These are phyloP conservation scores for Aricia agestis DNA, from an alignment of 1,140 invertebrate genomes.

Conservation along the genomic window DNA sequence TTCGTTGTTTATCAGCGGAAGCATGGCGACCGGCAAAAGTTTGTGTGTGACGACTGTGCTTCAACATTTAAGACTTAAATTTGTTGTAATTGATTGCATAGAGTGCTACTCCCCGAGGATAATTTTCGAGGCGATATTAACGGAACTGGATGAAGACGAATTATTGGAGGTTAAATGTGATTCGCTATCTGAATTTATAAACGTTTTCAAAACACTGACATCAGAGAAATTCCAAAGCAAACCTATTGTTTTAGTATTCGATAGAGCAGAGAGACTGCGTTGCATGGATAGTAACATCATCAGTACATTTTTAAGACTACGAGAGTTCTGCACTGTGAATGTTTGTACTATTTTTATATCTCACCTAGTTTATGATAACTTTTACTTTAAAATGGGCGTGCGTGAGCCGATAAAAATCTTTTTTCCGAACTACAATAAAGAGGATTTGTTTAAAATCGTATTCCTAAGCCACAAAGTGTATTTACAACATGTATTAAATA, in stretches of 20 bases:
- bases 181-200: conserved; percentile 84
- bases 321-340: conserved; percentile 84
- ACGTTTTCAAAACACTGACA: conserved; percentile 71
- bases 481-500: conserved; percentile 45
- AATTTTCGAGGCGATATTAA: conserved; percentile 86
- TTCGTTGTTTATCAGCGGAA: conserved; percentile 86
- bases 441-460: conserved; percentile 86
- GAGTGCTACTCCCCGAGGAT: conserved; percentile 87
- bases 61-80: conserved; percentile 77
- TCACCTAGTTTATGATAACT: conserved; percentile 89
- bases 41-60: conserved; percentile 80
- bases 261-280: conserved; percentile 87
- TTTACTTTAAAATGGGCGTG: conserved; percentile 81
- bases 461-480: conserved; percentile 58
- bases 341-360: conserved; percentile 87
- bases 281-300: conserved; percentile 83
- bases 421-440: conserved; percentile 89
- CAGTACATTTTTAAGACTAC: conserved; percentile 80
- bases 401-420: conserved; percentile 85
- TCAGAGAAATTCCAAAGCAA: conserved; percentile 47
- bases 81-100: conserved; percentile 86
- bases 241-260: conserved; percentile 82
- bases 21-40: conserved; percentile 88
- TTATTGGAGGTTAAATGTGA: conserved; percentile 78
- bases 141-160: conserved; percentile 73